Base-by-base conservation (phyloP, 2,888 invertebrate species). In the Hypercompe scribonia region DNA sequence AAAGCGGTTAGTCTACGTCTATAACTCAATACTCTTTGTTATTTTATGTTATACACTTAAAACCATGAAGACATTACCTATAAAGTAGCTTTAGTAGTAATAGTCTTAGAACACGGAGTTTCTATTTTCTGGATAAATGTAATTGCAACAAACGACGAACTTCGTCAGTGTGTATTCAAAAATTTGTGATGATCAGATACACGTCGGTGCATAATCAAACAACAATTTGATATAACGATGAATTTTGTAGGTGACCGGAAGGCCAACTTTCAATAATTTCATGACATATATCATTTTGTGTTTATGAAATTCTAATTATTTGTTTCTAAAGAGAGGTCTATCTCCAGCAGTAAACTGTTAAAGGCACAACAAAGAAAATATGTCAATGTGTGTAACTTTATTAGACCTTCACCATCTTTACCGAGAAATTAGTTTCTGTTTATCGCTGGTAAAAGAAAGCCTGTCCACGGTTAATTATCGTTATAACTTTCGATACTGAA, bases 11-110 rank as follows among this genome's bases (percentile, higher is more conserved):
- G n/a, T 66, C 64, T 68, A 36, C 36, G 31, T 13, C 46, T 24
- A 13, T 70, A 18, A 50, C 36, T 28, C 64, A 72, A 72, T 46
- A 50, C 64, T 64, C 64, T 68, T n/a, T n/a, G 36, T 72, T 39
- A 39, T 73, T 69, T 58, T 54, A 67, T 67, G 61, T 63, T 8
- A 54, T 39, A 39, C 15, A 72, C 63, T 66, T 42, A 58, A 54
- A 42, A 42, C 3, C n/a, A 15, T 58, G 10, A 4, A 28, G 15
- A 31, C 58, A 50, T 7, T 24, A 50, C 24, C 5, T 39, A 39
- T 3, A 39, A 39, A 8, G 10, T 39, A 39, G 39, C 39, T 39
- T 39, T 39, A 39, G 10, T 8, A 39, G 5, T 39, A 39, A 10
- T 39, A 39, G 3, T 36, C 8, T 36, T 36, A 3, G n/a, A n/a